phyloP scores from a whole-genome alignment of 2,797 vertebrate species.

The Apogon talboti region DNA sequence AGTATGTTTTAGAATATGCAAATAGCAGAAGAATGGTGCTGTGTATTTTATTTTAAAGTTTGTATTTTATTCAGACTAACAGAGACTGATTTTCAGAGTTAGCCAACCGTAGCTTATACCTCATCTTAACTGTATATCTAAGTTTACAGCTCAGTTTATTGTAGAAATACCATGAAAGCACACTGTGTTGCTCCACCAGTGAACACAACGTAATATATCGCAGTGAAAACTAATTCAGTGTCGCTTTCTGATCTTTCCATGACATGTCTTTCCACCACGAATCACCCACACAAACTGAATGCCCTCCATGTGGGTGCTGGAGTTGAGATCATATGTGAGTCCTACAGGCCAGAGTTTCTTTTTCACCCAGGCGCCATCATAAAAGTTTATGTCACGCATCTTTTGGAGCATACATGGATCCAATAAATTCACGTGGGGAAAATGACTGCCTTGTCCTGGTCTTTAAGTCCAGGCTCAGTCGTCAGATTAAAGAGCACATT shows the following conservation, averaged over 20 bases:
- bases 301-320: slow-evolving; percentile 11
- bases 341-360: not conserved
- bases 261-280: slow-evolving; percentile 23
- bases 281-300: slow-evolving; percentile 19
- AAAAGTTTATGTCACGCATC: not conserved
- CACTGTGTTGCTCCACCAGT: not conserved
- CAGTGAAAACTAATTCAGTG: not conserved
- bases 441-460: not conserved
- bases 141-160: not conserved
- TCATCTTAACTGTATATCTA: no score
- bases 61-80: no score
- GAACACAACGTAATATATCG: slow-evolving; percentile 1
- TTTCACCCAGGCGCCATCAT: not conserved
- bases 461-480: not conserved
- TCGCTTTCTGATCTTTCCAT: slow-evolving; percentile 16
- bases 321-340: slow-evolving; percentile 6
- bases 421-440: not conserved
- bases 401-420: not conserved
- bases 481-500: slow-evolving; percentile 7
- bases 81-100: no score
- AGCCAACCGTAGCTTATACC: no score
- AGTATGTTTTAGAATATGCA: no score
- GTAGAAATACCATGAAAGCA: not conserved
- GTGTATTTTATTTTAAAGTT: no score
- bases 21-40: no score